Conservation (phyloP, 2,797 vertebrate genomes). For the Coilia nasus region DNA sequence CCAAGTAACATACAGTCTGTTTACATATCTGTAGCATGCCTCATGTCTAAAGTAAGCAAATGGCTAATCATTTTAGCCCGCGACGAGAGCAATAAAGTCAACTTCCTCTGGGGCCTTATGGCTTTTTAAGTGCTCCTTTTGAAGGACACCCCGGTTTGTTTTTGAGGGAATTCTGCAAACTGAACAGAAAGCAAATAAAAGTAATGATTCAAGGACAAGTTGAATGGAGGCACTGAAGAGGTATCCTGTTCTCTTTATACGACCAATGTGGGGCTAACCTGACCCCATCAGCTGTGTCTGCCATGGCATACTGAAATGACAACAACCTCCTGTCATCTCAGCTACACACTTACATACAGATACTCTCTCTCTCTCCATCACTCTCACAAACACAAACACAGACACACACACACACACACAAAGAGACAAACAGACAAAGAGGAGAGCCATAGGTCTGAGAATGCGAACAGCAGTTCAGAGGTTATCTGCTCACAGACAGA, state of each 20-base stretch:
- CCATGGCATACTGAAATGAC: neutral
- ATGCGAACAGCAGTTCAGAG: conserved; percentile 33
- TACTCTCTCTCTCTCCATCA: neutral
- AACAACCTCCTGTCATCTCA: no score
- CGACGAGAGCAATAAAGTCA: conserved; percentile 80
- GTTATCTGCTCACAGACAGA: conserved; percentile 39
- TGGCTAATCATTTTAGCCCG: conserved; percentile 81
- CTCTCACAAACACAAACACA: neutral
- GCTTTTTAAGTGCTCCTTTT: conserved; percentile 74
- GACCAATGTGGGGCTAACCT: neutral
- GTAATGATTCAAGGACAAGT: conserved; percentile 71
- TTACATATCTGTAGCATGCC: conserved; percentile 81
- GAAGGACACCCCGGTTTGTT: conserved; percentile 78
- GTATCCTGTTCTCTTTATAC: conserved; percentile 69
- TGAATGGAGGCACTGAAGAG: conserved; percentile 71
- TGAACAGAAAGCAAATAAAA: conserved; percentile 78
- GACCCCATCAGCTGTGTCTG: neutral
- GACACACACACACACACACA: conserved; percentile 4
- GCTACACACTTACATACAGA: neutral
- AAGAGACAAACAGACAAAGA: conserved; percentile 31
- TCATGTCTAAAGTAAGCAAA: conserved; percentile 81
- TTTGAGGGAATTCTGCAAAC: conserved; percentile 73
- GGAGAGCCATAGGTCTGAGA: conserved; percentile 10
- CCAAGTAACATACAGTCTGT: conserved; percentile 71
- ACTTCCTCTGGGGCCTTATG: conserved; percentile 79